Conservation (phyloP, 2,888 invertebrate genomes). For the Spilosoma lubricipeda region DNA sequence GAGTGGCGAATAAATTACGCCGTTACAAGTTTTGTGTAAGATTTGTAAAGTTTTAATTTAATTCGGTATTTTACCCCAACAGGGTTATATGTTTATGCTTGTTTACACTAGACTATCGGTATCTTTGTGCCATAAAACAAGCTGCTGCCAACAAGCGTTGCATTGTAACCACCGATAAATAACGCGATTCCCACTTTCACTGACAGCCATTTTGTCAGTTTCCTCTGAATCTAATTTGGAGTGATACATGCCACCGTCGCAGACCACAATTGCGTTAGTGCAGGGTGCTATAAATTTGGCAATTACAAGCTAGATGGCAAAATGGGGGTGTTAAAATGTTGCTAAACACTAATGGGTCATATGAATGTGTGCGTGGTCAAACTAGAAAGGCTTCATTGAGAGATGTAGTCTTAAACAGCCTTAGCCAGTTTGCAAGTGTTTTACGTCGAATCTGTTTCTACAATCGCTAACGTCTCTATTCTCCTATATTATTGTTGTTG, state of each 20-base stretch:
- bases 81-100: neutral
- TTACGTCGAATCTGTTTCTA: too few relatives aligned
- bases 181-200: constrained; percentile 61
- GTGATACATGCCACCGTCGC: constrained; percentile 78
- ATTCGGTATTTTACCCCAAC: neutral
- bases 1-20: neutral
- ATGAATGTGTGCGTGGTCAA: neutral
- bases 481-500: too few relatives aligned
- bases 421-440: too few relatives aligned
- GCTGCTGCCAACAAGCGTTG: constrained; percentile 42
- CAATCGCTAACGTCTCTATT: too few relatives aligned
- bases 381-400: neutral
- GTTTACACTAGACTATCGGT: constrained; percentile 15
- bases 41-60: neutral
- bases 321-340: constrained; percentile 71
- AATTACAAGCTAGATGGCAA: constrained; percentile 80
- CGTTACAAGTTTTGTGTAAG: neutral
- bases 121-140: constrained; percentile 49
- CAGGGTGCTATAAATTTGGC: constrained; percentile 83
- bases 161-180: constrained; percentile 58
- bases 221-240: constrained; percentile 81
- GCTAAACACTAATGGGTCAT: constrained; percentile 30
- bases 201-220: constrained; percentile 71
- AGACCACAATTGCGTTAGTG: constrained; percentile 82
- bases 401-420: neutral